These are phyloP conservation scores for Antrozous pallidus DNA, from an alignment of 2,797 vertebrate genomes.

Conservation along the genomic window DNA sequence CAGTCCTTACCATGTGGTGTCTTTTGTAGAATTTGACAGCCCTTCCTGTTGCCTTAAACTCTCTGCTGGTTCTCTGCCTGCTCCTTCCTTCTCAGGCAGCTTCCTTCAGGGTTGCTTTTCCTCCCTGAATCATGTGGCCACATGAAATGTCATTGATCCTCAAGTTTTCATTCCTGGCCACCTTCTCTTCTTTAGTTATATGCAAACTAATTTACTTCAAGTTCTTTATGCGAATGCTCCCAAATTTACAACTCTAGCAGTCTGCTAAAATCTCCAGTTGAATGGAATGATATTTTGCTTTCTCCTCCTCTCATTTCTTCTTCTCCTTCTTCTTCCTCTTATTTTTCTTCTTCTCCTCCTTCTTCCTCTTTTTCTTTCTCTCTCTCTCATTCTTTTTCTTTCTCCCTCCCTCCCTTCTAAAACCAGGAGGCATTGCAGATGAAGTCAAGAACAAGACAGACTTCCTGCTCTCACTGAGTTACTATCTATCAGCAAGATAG, in stretches of 20 bases:
- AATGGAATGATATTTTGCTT: neutral
- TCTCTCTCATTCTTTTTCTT: no score
- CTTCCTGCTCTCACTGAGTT: neutral
- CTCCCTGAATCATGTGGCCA: neutral
- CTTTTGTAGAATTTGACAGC: neutral
- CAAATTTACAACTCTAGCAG: neutral
- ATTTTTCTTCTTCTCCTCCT: rapidly evolving
- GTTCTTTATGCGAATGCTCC: neutral
- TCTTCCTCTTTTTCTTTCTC: no score
- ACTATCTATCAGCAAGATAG: neutral
- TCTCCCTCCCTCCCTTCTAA: neutral
- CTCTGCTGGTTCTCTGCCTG: neutral
- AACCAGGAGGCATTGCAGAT: neutral
- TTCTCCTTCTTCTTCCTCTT: no score
- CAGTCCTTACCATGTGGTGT: neutral
- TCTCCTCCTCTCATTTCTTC: neutral
- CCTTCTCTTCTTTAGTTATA: neutral
- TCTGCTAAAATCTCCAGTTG: neutral
- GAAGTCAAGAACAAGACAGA: neutral
- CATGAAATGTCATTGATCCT: neutral
- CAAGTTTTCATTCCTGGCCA: neutral
- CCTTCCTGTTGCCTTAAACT: neutral
- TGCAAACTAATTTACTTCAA: neutral
- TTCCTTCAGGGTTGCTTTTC: neutral
- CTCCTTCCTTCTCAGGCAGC: neutral